phyloP scores from a whole-genome alignment of 1,140 invertebrate genomes.

The Drosophila takahashii region DNA sequence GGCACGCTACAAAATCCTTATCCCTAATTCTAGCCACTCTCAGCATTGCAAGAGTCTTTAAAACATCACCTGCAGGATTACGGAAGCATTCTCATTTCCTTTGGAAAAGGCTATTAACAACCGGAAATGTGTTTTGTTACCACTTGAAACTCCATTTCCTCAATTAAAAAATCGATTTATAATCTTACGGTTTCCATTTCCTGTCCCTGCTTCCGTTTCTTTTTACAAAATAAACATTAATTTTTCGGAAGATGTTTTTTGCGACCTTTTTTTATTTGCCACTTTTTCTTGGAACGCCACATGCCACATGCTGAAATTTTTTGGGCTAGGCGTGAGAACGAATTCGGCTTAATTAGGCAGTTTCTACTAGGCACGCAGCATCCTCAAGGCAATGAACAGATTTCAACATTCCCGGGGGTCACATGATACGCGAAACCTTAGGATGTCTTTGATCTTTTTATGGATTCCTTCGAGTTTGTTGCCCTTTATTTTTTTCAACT shows the following conservation, averaged over 20 bases:
- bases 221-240: constrained; percentile 16
- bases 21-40: background rate
- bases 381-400: constrained; percentile 7
- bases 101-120: constrained; percentile 14
- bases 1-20: background rate
- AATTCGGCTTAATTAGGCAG: constrained; percentile 39
- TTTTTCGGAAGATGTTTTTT: constrained; percentile 22
- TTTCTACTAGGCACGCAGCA: constrained; percentile 53
- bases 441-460: constrained; percentile 26
- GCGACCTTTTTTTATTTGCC: constrained; percentile 23
- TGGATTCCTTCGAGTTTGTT: constrained; percentile 25
- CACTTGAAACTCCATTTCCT: constrained; percentile 15
- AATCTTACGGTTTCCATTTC: constrained; percentile 31
- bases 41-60: background rate
- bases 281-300: constrained; percentile 24
- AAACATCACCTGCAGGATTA: constrained; percentile 14
- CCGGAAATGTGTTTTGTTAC: constrained; percentile 42
- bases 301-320: constrained; percentile 38
- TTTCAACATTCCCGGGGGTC: constrained; percentile 5
- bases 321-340: constrained; percentile 43
- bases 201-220: constrained; percentile 34
- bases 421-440: constrained; percentile 36
- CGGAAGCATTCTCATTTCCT: constrained; percentile 16
- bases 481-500: background rate
- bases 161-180: constrained; percentile 28